Evolutionary conservation across 1,140 invertebrate species (phyloP).

Genomic region (Pseudoatta argentina): DNA sequence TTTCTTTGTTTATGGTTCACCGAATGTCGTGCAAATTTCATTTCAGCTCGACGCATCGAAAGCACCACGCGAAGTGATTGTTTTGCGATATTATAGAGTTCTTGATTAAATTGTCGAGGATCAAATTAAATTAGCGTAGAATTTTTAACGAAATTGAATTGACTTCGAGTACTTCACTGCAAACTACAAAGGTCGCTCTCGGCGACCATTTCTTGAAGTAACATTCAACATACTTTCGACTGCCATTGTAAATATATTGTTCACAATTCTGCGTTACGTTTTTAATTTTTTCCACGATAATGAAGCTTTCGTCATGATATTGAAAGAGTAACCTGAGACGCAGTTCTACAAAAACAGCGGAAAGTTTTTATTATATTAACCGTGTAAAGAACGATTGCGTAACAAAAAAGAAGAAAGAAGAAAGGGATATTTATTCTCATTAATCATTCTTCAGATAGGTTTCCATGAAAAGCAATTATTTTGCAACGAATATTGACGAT

Average conservation of each 20-base stretch:
- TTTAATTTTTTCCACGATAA: neutral
- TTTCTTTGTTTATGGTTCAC: neutral
- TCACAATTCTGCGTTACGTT: neutral
- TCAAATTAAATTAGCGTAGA: neutral
- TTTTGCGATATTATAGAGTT: neutral
- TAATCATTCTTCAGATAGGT: neutral
- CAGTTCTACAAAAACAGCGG: neutral
- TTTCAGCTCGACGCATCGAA: neutral
- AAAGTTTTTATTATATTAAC: slow-evolving; percentile 22
- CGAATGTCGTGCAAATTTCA: slow-evolving; percentile 17
- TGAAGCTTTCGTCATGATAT: slow-evolving; percentile 7
- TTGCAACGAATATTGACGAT: neutral
- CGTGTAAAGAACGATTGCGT: neutral
- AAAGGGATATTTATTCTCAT: neutral
- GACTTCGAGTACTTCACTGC: neutral
- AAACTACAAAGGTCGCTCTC: neutral
- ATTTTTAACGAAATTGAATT: neutral
- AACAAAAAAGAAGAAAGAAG: neutral
- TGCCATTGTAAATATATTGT: neutral
- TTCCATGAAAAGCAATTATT: slow-evolving; percentile 8
- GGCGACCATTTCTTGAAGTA: neutral
- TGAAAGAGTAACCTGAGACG: neutral
- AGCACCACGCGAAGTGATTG: neutral
- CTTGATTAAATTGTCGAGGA: slow-evolving; percentile 1
- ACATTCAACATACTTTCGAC: neutral